A percentile compares a stretch with the other conserved stretches of the same genome.
Conservation (phyloP, 2,888 invertebrate genomes). For the Rhagophthalmus giganteus region DNA sequence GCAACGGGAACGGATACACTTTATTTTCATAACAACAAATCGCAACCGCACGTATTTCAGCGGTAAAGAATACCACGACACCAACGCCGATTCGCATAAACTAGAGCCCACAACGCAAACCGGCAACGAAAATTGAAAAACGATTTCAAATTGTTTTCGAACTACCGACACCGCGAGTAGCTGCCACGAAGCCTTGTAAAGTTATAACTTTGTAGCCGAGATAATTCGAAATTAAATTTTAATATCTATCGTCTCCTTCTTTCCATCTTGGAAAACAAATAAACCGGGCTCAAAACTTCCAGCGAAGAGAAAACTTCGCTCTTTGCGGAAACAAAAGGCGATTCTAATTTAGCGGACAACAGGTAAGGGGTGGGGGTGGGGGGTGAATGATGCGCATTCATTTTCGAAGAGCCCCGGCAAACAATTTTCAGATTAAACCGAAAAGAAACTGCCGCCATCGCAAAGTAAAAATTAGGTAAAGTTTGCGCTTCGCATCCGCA, state of each 20-base stretch:
- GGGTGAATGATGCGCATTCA: conserved; percentile 22
- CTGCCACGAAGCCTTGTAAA: conserved; percentile 6
- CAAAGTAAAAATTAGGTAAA: conserved; percentile 22
- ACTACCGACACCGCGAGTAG: not conserved
- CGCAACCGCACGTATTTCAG: conserved; percentile 13
- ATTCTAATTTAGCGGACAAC: conserved; percentile 48
- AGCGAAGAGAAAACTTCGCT: conserved; percentile 39
- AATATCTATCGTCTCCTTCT: conserved; percentile 39
- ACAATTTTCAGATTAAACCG: conserved; percentile 27
- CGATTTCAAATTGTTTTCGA: conserved; percentile 19
- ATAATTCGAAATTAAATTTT: conserved; percentile 48
- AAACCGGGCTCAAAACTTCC: conserved; percentile 42
- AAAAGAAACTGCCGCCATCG: conserved; percentile 23
- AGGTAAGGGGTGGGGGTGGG: no score
- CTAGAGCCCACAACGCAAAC: not conserved
- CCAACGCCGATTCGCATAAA: conserved; percentile 17
- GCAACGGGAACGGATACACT: conserved; percentile 8
- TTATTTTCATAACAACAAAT: conserved; percentile 26
- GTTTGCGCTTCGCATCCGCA: conserved; percentile 3
- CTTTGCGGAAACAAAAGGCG: conserved; percentile 44
- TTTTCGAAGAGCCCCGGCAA: conserved; percentile 22
- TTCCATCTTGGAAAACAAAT: conserved; percentile 37
- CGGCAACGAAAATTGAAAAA: conserved; percentile 16
- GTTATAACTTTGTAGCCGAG: conserved; percentile 24
- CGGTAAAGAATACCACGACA: conserved; percentile 4